Evolutionary conservation across 1,140 invertebrate genomes (phyloP).

Genomic region (Nasonia vitripennis): DNA sequence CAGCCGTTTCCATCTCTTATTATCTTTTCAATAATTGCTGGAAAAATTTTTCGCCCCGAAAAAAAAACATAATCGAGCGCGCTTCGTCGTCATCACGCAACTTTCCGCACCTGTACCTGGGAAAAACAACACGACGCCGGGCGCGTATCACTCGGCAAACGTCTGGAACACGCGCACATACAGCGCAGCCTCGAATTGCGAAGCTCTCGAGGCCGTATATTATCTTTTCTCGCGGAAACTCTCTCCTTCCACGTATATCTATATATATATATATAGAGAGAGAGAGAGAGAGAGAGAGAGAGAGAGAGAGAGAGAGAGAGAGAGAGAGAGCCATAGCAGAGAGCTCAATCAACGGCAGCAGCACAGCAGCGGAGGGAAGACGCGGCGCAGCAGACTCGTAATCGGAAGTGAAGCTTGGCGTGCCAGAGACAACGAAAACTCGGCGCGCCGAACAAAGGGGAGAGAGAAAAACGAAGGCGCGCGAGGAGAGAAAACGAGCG

Average conservation of each 20-base stretch:
- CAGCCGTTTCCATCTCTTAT: background rate
- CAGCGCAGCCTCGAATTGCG: background rate
- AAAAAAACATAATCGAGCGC: background rate
- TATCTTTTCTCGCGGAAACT: conserved; percentile 34
- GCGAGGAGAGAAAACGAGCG: background rate
- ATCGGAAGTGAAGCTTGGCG: conserved; percentile 36
- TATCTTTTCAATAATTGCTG: background rate
- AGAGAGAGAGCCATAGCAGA: background rate
- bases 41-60: background rate
- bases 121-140: background rate
- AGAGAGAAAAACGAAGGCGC: background rate
- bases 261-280: too few species aligned
- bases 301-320: too few species aligned
- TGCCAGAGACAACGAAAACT: conserved; percentile 16
- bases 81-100: background rate
- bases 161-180: background rate
- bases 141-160: background rate
- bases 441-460: background rate
- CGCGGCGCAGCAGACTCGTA: conserved; percentile 1
- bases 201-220: background rate
- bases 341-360: conserved; percentile 26
- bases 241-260: background rate
- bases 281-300: too few species aligned
- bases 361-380: background rate
- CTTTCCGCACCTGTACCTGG: background rate